Evolutionary conservation across 2,797 vertebrate species (phyloP).

Genomic region (Nyctibius grandis): DNA sequence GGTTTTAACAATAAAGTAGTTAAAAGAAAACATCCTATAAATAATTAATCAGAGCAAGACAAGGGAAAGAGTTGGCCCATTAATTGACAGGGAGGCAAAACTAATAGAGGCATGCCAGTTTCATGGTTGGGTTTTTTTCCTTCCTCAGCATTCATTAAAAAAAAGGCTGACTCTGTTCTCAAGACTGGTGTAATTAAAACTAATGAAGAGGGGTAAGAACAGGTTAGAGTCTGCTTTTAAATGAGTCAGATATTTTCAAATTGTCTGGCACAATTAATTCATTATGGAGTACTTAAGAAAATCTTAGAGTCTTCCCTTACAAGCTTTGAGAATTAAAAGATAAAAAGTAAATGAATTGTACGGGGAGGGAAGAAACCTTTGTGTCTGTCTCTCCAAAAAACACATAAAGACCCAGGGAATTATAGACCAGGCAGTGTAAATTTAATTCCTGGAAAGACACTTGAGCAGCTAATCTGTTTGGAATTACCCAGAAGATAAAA

Average conservation of each 20-base stretch:
- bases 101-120: not conserved
- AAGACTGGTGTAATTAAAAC: not conserved
- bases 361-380: not conserved
- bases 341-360: not conserved
- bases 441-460: constrained; percentile 11
- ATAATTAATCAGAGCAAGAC: not conserved
- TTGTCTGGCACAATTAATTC: constrained; percentile 3
- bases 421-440: not conserved
- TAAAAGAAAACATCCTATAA: not conserved
- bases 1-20: not conserved
- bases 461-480: not conserved
- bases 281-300: not conserved
- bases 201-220: not conserved
- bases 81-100: not conserved
- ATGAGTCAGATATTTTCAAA: constrained; percentile 32
- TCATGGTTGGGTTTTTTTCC: not conserved
- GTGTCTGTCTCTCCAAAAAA: not conserved
- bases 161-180: not conserved
- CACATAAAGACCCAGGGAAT: not conserved
- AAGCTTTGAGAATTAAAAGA: constrained; percentile 9
- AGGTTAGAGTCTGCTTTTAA: not conserved
- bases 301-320: not conserved
- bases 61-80: not conserved
- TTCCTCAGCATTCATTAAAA: not conserved
- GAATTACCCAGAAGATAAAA: not conserved